A percentile compares a stretch with the other conserved stretches of the same genome.
phyloP scores from a whole-genome alignment of 2,888 invertebrate species.

The Marasmarcha lunaedactyla region DNA sequence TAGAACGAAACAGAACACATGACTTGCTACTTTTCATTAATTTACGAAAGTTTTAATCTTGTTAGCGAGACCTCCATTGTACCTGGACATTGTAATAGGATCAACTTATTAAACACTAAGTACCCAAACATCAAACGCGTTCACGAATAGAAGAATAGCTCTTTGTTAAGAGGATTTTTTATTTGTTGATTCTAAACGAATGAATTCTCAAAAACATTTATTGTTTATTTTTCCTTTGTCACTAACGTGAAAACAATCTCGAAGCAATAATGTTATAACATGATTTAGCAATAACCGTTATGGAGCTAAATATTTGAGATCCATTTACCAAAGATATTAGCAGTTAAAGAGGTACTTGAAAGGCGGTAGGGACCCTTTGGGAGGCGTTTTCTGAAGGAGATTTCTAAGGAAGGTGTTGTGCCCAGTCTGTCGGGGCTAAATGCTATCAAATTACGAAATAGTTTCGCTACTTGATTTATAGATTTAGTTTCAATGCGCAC shows the following conservation, averaged over 20 bases:
- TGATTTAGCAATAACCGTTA: slow-evolving; percentile 33
- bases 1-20: slow-evolving; percentile 25
- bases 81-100: slow-evolving; percentile 70
- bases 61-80: slow-evolving; percentile 62
- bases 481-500: slow-evolving; percentile 47
- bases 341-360: slow-evolving; percentile 67
- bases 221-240: slow-evolving; percentile 7
- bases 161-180: slow-evolving; percentile 56
- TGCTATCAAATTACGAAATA: slow-evolving; percentile 72
- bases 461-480: slow-evolving; percentile 72
- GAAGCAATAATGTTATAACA: slow-evolving; percentile 3
- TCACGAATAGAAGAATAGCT: slow-evolving; percentile 45
- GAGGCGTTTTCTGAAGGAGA: slow-evolving; percentile 54
- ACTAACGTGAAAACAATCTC: neutral
- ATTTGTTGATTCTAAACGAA: slow-evolving; percentile 18
- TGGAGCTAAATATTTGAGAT: slow-evolving; percentile 59
- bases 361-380: slow-evolving; percentile 63
- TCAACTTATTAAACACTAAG: slow-evolving; percentile 71
- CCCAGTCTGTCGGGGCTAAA: slow-evolving; percentile 45
- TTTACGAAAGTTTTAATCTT: slow-evolving; percentile 68
- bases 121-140: slow-evolving; percentile 66
- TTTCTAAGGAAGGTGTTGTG: slow-evolving; percentile 53
- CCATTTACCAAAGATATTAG: slow-evolving; percentile 65
- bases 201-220: slow-evolving; percentile 12
- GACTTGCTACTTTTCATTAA: slow-evolving; percentile 57